Evolutionary conservation across 2,113 vertebrate genomes (phyloP), one percentile per base, ranked within the genome.

Genomic region (Amblyopsis rosae): DNA sequence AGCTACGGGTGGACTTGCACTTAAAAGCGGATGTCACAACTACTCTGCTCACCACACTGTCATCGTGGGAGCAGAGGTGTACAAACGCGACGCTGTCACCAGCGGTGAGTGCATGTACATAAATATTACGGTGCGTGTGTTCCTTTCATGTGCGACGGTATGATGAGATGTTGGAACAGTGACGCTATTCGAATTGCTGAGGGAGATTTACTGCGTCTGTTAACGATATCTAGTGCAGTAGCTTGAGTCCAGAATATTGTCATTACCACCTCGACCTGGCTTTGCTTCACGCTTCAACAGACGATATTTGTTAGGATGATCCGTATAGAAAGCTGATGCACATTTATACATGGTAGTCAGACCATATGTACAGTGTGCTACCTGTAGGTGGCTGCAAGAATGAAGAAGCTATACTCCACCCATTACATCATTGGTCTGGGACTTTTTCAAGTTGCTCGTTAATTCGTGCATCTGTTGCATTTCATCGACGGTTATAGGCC

Each of bases 71-170:
- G 72, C 41, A 65, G 77, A 81, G 75, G 63, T 55, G 65, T 70
- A 67, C 72, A 74, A 78, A 66, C 67, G 35, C 77, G 63, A 79
- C 69, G 81, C 79, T 78, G 82, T 80, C 41, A 60, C 63, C 77
- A 73, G 80, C 73, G 88, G 90, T 89, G 82, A 91, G 88, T 89
- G 70, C 69, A 86, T 82, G 79, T 85, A 82, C 85, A 82, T 82
- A 76, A 79, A 86, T 82, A 86, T 76, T 69, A 74, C 35, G 72
- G 50, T 69, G 83, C 78, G 82, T 48, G 80, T 82, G 86, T 62
- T 72, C 72, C 76, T 85, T 86, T 76, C 81, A 81, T 75, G 87
- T 75, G 84, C 82, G 73, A 81, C 66, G 70, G 63, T 41, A 46
- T 65, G 51, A 2, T 63, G 41, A 17, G 64, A 17, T 12, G 12